Percentiles rank a stretch among this genome's conserved stretches.
These are phyloP conservation scores for Ceyx melanurus DNA, from an alignment of 2,113 vertebrate genomes.

Conservation along the genomic window DNA sequence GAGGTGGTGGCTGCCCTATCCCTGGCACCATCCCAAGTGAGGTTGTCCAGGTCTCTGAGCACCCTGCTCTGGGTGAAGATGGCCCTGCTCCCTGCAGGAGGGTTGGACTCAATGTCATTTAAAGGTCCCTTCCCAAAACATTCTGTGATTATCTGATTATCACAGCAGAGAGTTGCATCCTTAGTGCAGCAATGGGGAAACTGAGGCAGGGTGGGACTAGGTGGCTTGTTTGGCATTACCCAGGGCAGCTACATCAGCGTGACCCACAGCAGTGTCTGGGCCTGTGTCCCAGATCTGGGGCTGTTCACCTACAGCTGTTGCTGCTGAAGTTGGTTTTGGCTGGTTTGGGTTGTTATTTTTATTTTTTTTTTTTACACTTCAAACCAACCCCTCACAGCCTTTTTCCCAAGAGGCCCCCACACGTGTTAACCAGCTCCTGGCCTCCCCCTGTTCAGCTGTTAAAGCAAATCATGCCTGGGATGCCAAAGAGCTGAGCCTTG, in stretches of 20 bases:
- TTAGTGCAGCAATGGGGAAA: background rate
- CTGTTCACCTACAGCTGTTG: background rate
- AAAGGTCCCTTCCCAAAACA: background rate
- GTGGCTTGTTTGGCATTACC: background rate
- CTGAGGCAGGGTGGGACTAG: background rate
- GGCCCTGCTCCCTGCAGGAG: background rate
- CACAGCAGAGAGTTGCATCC: rapidly evolving
- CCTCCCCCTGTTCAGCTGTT: background rate
- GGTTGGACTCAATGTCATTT: background rate
- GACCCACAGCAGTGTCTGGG: background rate
- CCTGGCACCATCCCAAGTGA: background rate
- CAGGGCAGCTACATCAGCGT: background rate
- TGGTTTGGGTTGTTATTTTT: background rate
- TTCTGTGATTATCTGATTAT: background rate
- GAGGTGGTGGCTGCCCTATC: background rate
- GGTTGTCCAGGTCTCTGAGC: background rate
- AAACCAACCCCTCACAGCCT: background rate
- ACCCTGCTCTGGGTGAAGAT: background rate
- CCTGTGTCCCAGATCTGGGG: background rate
- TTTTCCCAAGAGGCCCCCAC: background rate
- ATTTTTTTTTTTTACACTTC: background rate
- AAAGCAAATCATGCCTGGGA: background rate
- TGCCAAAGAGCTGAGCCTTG: background rate
- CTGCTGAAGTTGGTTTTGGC: background rate
- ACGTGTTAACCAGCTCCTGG: rapidly evolving